Evolutionary conservation across 2,888 invertebrate species (phyloP).

Genomic region (Hetaerina titia): DNA sequence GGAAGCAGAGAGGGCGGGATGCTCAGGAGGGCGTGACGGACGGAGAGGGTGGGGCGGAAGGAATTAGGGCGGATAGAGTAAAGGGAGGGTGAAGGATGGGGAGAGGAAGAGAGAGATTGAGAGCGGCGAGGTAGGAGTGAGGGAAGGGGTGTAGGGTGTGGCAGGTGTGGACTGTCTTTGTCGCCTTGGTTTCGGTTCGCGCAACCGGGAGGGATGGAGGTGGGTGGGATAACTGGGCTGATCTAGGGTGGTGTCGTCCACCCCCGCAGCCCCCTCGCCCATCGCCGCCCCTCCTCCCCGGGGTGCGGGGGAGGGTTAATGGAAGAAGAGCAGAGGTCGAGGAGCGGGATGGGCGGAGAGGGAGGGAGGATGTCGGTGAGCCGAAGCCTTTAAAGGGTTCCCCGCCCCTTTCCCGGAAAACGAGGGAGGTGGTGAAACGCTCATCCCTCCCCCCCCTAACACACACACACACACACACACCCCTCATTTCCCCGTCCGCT

Average conservation of each 20-base stretch:
- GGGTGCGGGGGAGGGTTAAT: not conserved
- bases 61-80: conserved; percentile 29
- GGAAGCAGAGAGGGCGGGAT: not conserved
- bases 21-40: conserved; percentile 44
- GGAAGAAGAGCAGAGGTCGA: not conserved
- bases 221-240: not conserved
- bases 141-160: not conserved
- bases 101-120: not conserved
- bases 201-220: not conserved
- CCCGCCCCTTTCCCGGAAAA: not conserved
- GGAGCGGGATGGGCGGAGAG: not conserved
- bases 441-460: not conserved
- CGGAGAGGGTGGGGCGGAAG: not conserved
- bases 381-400: conserved; percentile 4
- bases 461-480: not conserved
- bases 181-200: conserved; percentile 5
- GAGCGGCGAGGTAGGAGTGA: not conserved
- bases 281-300: not conserved
- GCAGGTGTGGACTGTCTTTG: not conserved
- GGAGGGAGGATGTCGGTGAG: not conserved
- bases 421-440: not conserved
- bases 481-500: not conserved
- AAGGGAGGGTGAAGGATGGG: not conserved
- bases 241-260: not conserved
- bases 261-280: not conserved